Base-by-base conservation (phyloP, 2,797 vertebrate species). In the Neosalanx taihuensis region DNA sequence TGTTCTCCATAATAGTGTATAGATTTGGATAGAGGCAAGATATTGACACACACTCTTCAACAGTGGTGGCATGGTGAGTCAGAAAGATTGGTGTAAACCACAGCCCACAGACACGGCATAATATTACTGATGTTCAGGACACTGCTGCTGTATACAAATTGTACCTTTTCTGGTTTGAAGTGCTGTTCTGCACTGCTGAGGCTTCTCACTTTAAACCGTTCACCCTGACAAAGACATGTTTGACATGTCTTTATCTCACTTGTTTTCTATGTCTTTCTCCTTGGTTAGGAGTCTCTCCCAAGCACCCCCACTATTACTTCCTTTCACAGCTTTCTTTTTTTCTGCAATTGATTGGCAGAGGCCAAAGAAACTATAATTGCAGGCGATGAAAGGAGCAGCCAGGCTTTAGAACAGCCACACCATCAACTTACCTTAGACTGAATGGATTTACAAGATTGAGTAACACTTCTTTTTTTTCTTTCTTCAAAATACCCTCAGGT, bases 1-100 rank as follows among this genome's bases (percentile, higher is more conserved):
- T 33, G 41, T 23, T 69, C 46, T 67, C 69, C 65, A 51, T 71
- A 65, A 71, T 75, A 49, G 46, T 30, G 51, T 66, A 75, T 67
- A 57, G 73, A 75, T 58, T 75, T 62, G 56, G 41, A 17, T 37
- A 20, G 63, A 58, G 60, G 51, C 51, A n/a, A 56, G 46, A 20
- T 53, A 71, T 29, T 56, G 69, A 71, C 53, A 17, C 18, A 37
- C 35, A 64, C 35, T 35, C 9, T n/a, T n/a, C 31, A 37, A 20
- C 63, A 26, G 6, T 20, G 9, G 17, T 37, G 62, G n/a, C 35
- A 64, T 64, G 62, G 33, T n/a, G 18, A 64, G 57, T 59, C 64
- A 51, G n/a, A 30, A 13, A 51, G 64, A 66, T 20, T 12, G n/a
- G 9, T 59, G 23, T 20, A 59, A 59, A 60, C 58, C 6, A 60